Base-by-base conservation (phyloP, 2,888 invertebrate genomes). In the Eulithis testata region DNA sequence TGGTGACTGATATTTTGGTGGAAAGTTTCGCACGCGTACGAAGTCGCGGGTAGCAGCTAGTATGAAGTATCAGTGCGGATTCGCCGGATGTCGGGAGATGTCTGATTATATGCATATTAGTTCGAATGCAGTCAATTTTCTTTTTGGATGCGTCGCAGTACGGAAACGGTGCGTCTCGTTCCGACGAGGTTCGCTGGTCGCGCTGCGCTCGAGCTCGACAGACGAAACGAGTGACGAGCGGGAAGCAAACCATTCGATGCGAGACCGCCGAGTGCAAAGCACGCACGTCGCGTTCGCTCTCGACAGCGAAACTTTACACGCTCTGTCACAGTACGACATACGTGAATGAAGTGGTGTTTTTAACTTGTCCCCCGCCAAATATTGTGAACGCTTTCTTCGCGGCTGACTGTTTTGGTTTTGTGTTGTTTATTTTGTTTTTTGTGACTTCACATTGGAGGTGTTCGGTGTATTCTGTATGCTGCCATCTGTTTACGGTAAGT, bases 401-500 rank as follows among this genome's bases (percentile, higher is more conserved):
- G 77, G 79, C 81, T 77, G 80, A 87, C 87, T 82, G 86, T 91
- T 86, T 83, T 84, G 83, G 77, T 85, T 83, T 87, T 89, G 89
- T 90, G 89, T 86, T 90, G 90, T 90, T 90, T 88, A 83, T 82
- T 78, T 82, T 80, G 70, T 77, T 80, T 88, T 85, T 80, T 84
- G 91, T 92, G 91, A 84, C 84, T 79, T 78, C 86, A 86, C 82
- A 83, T 90, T 89, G 90, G 90, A 89, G 86, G 89, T 88, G 86
- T 84, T 85, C 84, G 77, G 86, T 87, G 88, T 87, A 86, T 88
- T 89, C 88, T 84, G 85, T 81, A 83, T 83, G 84, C 90, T 79
- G 83, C 82, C 84, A 85, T 82, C 85, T 86, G 87, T 89, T 88
- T 88, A 86, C 89, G 89, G 92, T 93, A 76, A 92, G 92, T 91